These are phyloP conservation scores for Charadrius vociferus DNA, from an alignment of 2,113 vertebrate species.

Conservation along the genomic window DNA sequence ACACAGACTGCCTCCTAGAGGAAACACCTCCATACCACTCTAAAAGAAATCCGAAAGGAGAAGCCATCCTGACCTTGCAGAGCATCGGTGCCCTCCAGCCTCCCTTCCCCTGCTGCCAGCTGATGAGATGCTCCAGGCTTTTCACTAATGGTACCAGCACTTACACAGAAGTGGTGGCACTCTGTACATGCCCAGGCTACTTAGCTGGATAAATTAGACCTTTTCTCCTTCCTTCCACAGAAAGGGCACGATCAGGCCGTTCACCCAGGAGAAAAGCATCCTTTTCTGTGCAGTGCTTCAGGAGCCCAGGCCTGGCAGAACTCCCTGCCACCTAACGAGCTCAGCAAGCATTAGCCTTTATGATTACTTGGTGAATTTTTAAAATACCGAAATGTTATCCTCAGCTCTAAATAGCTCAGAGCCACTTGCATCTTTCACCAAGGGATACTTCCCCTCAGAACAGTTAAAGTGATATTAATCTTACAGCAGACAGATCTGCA, in stretches of 20 bases:
- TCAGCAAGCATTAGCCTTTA: slow-evolving; percentile 42
- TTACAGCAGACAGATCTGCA: slow-evolving; percentile 66
- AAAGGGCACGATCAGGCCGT: neutral
- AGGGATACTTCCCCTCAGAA: slow-evolving; percentile 73
- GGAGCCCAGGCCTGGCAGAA: slow-evolving; percentile 35
- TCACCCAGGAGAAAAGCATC: neutral
- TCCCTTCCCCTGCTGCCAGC: neutral
- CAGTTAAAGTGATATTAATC: slow-evolving; percentile 70
- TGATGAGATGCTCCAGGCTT: neutral
- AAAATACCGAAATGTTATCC: slow-evolving; percentile 84
- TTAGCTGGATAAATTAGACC: neutral
- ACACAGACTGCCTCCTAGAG: neutral
- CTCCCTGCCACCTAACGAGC: slow-evolving; percentile 22
- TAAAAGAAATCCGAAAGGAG: neutral
- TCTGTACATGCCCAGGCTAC: neutral
- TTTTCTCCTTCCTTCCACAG: neutral
- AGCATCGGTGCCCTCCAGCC: neutral
- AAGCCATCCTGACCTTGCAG: neutral
- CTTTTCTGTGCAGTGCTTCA: neutral
- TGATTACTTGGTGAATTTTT: slow-evolving; percentile 84
- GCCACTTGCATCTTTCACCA: slow-evolving; percentile 69
- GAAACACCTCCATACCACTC: neutral
- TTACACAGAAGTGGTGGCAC: neutral
- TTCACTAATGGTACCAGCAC: neutral
- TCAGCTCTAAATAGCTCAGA: slow-evolving; percentile 79